Evolutionary conservation across 2,797 vertebrate genomes (phyloP).

Genomic region (Australoheros facetus): DNA sequence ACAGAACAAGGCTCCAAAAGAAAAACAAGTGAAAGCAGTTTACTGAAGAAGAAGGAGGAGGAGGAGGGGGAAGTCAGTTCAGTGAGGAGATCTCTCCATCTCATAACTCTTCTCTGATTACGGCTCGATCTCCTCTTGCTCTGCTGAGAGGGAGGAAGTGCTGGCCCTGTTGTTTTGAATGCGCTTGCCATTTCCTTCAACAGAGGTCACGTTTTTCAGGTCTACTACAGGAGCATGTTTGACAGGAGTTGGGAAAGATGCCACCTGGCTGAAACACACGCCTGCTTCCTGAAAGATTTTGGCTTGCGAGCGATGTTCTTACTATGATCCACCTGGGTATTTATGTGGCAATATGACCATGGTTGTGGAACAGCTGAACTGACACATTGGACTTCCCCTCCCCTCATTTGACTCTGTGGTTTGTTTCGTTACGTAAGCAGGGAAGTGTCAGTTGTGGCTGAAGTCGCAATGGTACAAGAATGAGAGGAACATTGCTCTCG

Average conservation of each 20-base stretch:
- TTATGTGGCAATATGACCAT: conserved; percentile 55
- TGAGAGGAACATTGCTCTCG: conserved; percentile 28
- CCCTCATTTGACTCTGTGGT: conserved; percentile 36
- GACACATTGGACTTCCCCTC: conserved; percentile 46
- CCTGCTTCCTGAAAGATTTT: conserved; percentile 56
- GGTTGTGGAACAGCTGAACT: conserved; percentile 47
- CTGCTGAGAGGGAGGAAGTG: conserved; percentile 42
- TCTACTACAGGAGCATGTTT: conserved; percentile 51
- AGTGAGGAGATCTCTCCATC: conserved; percentile 46
- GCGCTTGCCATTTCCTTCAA: conserved; percentile 46
- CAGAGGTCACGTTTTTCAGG: conserved; percentile 52
- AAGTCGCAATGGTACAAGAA: conserved; percentile 43
- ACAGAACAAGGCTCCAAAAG: conserved; percentile 59
- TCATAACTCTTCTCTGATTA: conserved; percentile 67
- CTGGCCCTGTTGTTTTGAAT: conserved; percentile 49
- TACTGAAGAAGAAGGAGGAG: conserved; percentile 20
- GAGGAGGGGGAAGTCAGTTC: conserved; percentile 32
- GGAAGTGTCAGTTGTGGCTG: conserved; percentile 56
- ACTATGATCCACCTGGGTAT: conserved; percentile 64
- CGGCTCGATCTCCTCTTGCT: conserved; percentile 40
- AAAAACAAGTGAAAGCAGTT: conserved; percentile 69
- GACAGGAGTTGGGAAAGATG: conserved; percentile 66
- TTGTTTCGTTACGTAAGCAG: conserved; percentile 55
- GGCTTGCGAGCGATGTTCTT: conserved; percentile 52
- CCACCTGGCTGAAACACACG: conserved; percentile 56